Base-by-base conservation (phyloP, 2,888 invertebrate species). In the Eustalomyia histrio region DNA sequence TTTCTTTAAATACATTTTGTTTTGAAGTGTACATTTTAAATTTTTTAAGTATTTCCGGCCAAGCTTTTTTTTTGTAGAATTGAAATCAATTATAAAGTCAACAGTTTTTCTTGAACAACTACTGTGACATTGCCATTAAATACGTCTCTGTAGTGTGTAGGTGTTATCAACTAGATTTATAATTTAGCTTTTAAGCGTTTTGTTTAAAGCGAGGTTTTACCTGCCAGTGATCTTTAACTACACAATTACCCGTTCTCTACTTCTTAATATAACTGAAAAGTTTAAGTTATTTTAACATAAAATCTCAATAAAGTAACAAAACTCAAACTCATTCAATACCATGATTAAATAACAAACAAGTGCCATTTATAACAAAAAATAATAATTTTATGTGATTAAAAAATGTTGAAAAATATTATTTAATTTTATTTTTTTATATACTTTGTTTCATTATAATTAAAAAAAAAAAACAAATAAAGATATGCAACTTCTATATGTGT, bases 401-500 rank as follows among this genome's bases (percentile, higher is more conserved):
- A 29, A 52, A 29, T 24, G n/a, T 52, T 12, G 5, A 16, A 33
- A 65, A 67, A 60, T 67, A 18, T 53, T 67, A 60, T 60, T 61
- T 58, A 47, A 64, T 64, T 58, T 58, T 47, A 72, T 71, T 71
- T 58, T 65, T 76, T 67, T 72, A 21, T 71, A 39, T 60, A 43
- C 73, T 67, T 29, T 79, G 47, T 79, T 73, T 73, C 57, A 17
- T 78, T 67, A 53, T 18, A 10, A 35, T 60, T 55, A 18, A 21
- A 50, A 63, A 61, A 63, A 53, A 33, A 17, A 33, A 29, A 64
- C 52, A 52, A 39, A 47, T 55, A 47, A 73, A 81, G 81, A 47
- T 78, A 81, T 81, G 81, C 71, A 57, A 67, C 58, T 75, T 75
- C 76, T 81, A 74, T 74, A 78, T 81, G 81, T 71, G 64, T 61